A percentile compares a stretch with the other conserved stretches of the same genome.
Conservation (phyloP, 30 jellyfish, hydroid and myxozoan genomes). For the Hydractinia symbiolongicarpus region DNA sequence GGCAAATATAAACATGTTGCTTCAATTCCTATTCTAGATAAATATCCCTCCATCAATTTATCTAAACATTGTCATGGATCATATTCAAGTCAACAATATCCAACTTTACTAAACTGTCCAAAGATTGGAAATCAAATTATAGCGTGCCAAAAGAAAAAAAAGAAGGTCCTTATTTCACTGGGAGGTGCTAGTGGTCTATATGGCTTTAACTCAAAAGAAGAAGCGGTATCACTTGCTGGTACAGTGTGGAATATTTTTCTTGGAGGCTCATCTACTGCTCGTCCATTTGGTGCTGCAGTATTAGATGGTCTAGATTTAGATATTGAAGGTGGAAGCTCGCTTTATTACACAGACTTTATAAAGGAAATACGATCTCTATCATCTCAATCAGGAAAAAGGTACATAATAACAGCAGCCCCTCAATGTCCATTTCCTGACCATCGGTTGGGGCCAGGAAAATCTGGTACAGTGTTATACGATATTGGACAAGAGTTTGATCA, state of each 20-base stretch:
- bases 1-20: too few relatives aligned
- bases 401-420: conserved; percentile 30
- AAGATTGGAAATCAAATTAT: background rate
- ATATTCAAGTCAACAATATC: background rate
- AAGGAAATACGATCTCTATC: conserved; percentile 7
- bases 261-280: conserved; percentile 22
- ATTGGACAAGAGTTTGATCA: conserved; percentile 21
- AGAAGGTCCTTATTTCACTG: conserved; percentile 27
- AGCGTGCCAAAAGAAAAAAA: conserved; percentile 12
- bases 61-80: conserved; percentile 21
- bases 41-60: conserved; percentile 1
- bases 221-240: background rate
- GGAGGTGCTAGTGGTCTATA: conserved; percentile 31
- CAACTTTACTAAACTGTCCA: conserved; percentile 11
- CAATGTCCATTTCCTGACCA: conserved; percentile 40
- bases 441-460: conserved; percentile 19
- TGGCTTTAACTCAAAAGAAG: conserved; percentile 1
- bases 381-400: background rate
- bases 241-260: conserved; percentile 31
- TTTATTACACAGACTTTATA: conserved; percentile 17
- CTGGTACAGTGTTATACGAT: conserved; percentile 16
- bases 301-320: conserved; percentile 36
- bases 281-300: conserved; percentile 8
- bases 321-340: conserved; percentile 17
- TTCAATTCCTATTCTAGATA: background rate